Percentiles rank a stretch among this genome's conserved stretches.
These are phyloP conservation scores for Coleophora flavipennella DNA, from an alignment of 2,888 invertebrate genomes.

Conservation along the genomic window DNA sequence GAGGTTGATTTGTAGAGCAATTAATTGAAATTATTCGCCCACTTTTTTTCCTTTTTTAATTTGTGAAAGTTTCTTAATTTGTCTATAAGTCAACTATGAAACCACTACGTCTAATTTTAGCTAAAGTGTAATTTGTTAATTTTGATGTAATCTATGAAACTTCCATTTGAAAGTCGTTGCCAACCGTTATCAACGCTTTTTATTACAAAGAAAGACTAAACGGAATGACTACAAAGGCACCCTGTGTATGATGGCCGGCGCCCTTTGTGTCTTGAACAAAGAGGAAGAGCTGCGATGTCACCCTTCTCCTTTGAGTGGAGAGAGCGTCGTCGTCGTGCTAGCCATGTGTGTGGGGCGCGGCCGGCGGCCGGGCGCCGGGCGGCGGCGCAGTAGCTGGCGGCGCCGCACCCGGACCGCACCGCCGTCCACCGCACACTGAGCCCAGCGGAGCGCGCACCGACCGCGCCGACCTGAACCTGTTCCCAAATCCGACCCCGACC, in stretches of 20 bases:
- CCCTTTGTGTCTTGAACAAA: constrained; percentile 48
- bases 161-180: too few relatives aligned
- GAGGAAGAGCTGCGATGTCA: constrained; percentile 58
- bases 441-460: constrained; percentile 5
- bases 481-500: constrained; percentile 33
- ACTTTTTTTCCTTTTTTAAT: too few relatives aligned
- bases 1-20: too few relatives aligned
- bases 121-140: too few relatives aligned
- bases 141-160: too few relatives aligned
- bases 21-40: too few relatives aligned
- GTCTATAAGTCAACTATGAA: too few relatives aligned
- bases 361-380: constrained; percentile 34
- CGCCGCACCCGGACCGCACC: constrained; percentile 65
- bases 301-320: constrained; percentile 50
- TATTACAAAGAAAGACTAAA: constrained; percentile 4
- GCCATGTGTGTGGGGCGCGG: constrained; percentile 21
- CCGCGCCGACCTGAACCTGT: constrained; percentile 28
- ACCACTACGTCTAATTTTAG: too few relatives aligned
- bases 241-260: constrained; percentile 34
- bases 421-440: constrained; percentile 36
- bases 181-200: too few relatives aligned
- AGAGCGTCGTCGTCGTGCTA: constrained; percentile 36
- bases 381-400: constrained; percentile 56
- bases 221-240: constrained; percentile 21
- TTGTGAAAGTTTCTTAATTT: too few relatives aligned